phyloP scores from a whole-genome alignment of 2,113 vertebrate genomes.

The Rhinoptilus africanus region DNA sequence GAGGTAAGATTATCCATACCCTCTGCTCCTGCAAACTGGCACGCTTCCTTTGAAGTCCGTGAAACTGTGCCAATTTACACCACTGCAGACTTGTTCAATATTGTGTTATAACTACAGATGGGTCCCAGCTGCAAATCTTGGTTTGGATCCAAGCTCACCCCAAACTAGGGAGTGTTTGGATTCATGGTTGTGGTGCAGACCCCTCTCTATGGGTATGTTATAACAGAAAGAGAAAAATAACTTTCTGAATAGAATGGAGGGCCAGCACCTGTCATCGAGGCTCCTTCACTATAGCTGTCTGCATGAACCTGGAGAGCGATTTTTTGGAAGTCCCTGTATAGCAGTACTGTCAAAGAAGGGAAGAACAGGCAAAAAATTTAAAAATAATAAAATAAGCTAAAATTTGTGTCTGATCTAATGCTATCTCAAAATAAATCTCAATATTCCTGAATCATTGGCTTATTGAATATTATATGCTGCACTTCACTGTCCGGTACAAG shows the following conservation, averaged over 20 bases:
- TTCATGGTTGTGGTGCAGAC: background rate
- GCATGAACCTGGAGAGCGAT: background rate
- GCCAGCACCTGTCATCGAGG: background rate
- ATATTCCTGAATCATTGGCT: background rate
- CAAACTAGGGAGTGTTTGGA: constrained; percentile 12
- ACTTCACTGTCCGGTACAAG: background rate
- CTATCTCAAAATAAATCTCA: background rate
- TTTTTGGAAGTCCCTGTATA: background rate
- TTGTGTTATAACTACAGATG: constrained; percentile 39
- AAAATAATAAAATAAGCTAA: background rate
- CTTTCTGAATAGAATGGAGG: background rate
- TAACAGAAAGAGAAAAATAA: background rate
- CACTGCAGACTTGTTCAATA: background rate
- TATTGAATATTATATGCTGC: background rate
- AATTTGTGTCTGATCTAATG: background rate
- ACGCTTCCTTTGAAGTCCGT: background rate
- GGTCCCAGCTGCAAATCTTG: constrained; percentile 37
- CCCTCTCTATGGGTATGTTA: background rate
- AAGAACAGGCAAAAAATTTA: background rate
- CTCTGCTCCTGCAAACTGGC: constrained; percentile 9
- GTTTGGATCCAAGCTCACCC: constrained; percentile 20
- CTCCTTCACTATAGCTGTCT: background rate
- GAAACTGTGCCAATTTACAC: constrained; percentile 36
- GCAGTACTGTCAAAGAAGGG: background rate
- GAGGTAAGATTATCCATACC: background rate